Evolutionary conservation across 1,140 invertebrate species (phyloP), one percentile per base, ranked within the genome.

Genomic region (Trichonephila inaurata): DNA sequence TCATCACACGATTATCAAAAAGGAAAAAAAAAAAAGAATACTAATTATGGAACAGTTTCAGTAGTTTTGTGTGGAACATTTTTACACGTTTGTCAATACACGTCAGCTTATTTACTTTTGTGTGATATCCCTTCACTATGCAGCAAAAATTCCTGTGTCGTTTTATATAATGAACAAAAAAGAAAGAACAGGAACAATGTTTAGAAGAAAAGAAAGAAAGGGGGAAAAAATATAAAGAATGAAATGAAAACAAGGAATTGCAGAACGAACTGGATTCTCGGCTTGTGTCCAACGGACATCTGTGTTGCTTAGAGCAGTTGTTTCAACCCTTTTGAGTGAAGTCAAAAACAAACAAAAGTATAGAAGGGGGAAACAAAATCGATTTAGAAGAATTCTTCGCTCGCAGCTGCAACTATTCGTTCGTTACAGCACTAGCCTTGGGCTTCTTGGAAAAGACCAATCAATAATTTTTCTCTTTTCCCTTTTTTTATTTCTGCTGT

Each of bases 401-500:
- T 58, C 66, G 40, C 87, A 69, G 87, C 87, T 89, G 62, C 44
- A 61, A 33, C 60, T 89, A 12, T 72, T 21, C 33, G 89, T 90
- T 90, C 69, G 89, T 90, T 90, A 90, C 89, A 81, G 58, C 51
- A 61, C 69, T 77, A 64, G 87, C 87, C 87, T 81, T 44, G 69
- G 89, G 66, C 44, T 81, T 81, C 64, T 69, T n/a, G 66, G 89
- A 91, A 83, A 92, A 92, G 90, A 92, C 90, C 90, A 92, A 92
- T 92, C 90, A 92, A 92, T 92, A 92, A 85, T 64, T 92, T 85
- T 77, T 69, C 61, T 62, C 16, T 62, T 62, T 62, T 62, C 16
- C 16, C 16, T 12, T 77, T 28, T 72, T 64, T 83, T 83, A 64
- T 91, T 92, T 92, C 64, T 28, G 24, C 61, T 92, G 77, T 85